Percentiles rank a stretch among this genome's conserved stretches.
These are phyloP conservation scores for Turdus rufiventris DNA, from an alignment of 2,113 vertebrate species.

Conservation along the genomic window DNA sequence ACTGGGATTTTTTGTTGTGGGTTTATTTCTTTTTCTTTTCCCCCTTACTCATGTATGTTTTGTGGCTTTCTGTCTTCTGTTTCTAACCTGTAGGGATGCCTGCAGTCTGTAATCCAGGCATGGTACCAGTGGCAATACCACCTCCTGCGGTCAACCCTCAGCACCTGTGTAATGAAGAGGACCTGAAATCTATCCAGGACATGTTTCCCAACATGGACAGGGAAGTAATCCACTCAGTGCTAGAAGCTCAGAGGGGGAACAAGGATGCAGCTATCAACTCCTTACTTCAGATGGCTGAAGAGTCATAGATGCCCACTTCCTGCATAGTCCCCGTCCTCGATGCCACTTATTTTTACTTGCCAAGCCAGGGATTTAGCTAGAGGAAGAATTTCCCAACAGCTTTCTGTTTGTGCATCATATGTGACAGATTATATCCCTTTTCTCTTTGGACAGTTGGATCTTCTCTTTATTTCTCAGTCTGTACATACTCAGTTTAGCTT, in stretches of 20 bases:
- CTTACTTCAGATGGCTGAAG: slow-evolving; percentile 94
- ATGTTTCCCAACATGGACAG: slow-evolving; percentile 97
- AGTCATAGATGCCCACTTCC: slow-evolving; percentile 75
- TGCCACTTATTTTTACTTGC: slow-evolving; percentile 39
- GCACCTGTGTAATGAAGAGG: slow-evolving; percentile 83
- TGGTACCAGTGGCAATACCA: slow-evolving; percentile 86
- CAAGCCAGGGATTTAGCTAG: slow-evolving; percentile 71
- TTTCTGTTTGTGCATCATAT: slow-evolving; percentile 31
- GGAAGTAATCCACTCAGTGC: slow-evolving; percentile 92
- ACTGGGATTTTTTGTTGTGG: not conserved
- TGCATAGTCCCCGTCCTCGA: not conserved
- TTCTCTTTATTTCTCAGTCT: slow-evolving; percentile 11
- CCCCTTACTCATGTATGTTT: not conserved
- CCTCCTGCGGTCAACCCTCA: slow-evolving; percentile 74
- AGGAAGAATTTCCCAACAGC: slow-evolving; percentile 44
- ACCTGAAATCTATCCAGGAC: slow-evolving; percentile 92
- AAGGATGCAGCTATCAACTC: slow-evolving; percentile 94
- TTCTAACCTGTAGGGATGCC: slow-evolving; percentile 79
- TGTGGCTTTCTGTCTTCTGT: not conserved
- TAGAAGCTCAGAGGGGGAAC: slow-evolving; percentile 92
- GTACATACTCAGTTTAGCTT: not conserved
- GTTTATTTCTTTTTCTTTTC: not conserved
- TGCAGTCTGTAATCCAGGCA: slow-evolving; percentile 86
- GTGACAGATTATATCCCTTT: not conserved
- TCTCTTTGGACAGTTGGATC: slow-evolving; percentile 1